These are phyloP conservation scores for Pollimyrus isidori DNA, from an alignment of 2,113 vertebrate species.

Conservation along the genomic window DNA sequence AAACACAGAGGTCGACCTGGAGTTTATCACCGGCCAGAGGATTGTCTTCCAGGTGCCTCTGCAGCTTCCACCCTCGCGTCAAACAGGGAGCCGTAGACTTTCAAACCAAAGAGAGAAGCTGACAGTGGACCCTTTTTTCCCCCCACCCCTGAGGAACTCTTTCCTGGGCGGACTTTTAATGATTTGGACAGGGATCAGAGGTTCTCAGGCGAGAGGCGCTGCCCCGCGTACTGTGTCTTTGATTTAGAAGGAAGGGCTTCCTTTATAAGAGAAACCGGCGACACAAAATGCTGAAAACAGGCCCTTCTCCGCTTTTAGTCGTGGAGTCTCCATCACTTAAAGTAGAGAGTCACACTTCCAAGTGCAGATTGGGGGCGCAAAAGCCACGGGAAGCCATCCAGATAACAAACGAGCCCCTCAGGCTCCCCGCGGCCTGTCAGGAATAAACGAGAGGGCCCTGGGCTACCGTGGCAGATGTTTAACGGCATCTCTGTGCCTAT, in stretches of 20 bases:
- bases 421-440: background rate
- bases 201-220: background rate
- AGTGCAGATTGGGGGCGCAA: background rate
- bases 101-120: background rate
- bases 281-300: background rate
- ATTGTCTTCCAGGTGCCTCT: background rate
- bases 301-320: background rate
- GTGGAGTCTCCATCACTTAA: background rate
- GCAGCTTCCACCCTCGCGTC: background rate
- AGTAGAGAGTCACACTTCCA: background rate
- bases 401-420: background rate
- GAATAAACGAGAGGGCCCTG: background rate
- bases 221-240: background rate
- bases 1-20: background rate
- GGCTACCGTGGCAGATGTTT: background rate
- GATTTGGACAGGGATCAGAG: background rate
- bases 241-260: constrained; percentile 2
- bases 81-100: background rate
- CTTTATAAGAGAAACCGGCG: background rate
- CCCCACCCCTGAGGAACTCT: background rate
- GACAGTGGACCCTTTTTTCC: background rate
- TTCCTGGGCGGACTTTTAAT: background rate
- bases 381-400: background rate
- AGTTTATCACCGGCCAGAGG: background rate
- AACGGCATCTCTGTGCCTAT: background rate